These are phyloP conservation scores for Butorides virescens DNA, from an alignment of 2,113 vertebrate species.

Conservation along the genomic window DNA sequence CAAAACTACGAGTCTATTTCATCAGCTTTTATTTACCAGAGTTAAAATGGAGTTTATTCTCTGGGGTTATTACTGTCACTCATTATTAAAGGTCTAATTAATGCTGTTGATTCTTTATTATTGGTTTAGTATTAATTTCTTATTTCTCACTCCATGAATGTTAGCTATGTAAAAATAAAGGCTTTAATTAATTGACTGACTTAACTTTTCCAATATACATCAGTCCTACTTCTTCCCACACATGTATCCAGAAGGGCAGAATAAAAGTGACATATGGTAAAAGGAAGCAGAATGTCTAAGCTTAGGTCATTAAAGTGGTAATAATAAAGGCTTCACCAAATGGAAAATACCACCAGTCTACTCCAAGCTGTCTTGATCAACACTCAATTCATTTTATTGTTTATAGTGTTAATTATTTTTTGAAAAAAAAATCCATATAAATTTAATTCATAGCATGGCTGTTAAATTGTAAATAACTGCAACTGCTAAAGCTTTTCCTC, in stretches of 20 bases:
- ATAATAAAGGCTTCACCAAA: slow-evolving; percentile 8
- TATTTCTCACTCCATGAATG: not conserved
- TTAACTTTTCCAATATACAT: not conserved
- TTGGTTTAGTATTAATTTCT: not conserved
- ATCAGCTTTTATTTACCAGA: not conserved
- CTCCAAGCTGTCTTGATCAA: slow-evolving; percentile 1
- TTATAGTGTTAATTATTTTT: slow-evolving; percentile 24
- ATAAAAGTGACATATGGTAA: not conserved
- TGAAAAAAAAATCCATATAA: not conserved
- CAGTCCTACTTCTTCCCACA: not conserved
- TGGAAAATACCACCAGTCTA: not conserved
- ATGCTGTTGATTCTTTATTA: not conserved
- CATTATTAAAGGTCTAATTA: not conserved
- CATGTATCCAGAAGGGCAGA: not conserved
- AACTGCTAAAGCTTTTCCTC: slow-evolving; percentile 29
- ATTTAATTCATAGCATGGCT: not conserved
- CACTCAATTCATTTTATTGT: slow-evolving; percentile 12
- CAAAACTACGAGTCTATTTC: not conserved
- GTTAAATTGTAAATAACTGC: slow-evolving; percentile 35
- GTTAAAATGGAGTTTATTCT: not conserved
- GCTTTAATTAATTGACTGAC: not conserved
- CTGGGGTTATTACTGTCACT: not conserved
- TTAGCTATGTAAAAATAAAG: not conserved
- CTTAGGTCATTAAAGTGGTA: not conserved
- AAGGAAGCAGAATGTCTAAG: slow-evolving; percentile 4